These are phyloP conservation scores for Dendroctonus valens DNA, from an alignment of 1,140 invertebrate genomes.

Conservation along the genomic window DNA sequence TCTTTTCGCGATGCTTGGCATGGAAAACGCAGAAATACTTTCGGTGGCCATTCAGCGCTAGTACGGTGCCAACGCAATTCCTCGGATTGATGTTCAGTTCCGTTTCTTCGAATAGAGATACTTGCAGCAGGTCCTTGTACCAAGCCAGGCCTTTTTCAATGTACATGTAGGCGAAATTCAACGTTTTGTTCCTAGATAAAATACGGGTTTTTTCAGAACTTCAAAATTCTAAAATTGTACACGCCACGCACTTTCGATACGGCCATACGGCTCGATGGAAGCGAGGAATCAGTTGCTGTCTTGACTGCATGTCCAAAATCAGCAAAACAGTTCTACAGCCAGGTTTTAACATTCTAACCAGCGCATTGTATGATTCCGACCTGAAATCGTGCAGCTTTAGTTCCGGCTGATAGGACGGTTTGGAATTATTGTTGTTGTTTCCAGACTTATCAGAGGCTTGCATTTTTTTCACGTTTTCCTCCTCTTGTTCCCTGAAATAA, in stretches of 20 bases:
- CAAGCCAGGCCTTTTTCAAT: constrained; percentile 88
- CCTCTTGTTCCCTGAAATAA: constrained; percentile 68
- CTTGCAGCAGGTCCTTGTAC: constrained; percentile 86
- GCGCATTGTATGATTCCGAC: constrained; percentile 92
- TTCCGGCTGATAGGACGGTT: constrained; percentile 58
- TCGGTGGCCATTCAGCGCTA: constrained; percentile 92
- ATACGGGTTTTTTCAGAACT: neutral
- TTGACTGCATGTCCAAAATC: constrained; percentile 84
- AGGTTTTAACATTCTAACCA: constrained; percentile 90
- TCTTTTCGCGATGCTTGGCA: constrained; percentile 77
- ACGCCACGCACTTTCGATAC: constrained; percentile 76
- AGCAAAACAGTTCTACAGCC: constrained; percentile 92
- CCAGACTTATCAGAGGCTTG: constrained; percentile 51
- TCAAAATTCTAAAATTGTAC: neutral
- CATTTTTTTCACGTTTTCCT: constrained; percentile 70
- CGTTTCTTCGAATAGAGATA: constrained; percentile 77
- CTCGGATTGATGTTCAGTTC: constrained; percentile 91
- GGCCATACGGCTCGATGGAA: constrained; percentile 95
- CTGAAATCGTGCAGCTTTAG: constrained; percentile 87
- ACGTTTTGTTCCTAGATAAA: constrained; percentile 56
- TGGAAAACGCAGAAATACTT: constrained; percentile 99
- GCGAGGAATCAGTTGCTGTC: constrained; percentile 79
- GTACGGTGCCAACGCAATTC: constrained; percentile 95
- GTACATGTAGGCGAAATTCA: constrained; percentile 91
- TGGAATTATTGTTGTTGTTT: constrained; percentile 53